These are phyloP conservation scores for Merops nubicus DNA, from an alignment of 2,113 vertebrate genomes.

Conservation along the genomic window DNA sequence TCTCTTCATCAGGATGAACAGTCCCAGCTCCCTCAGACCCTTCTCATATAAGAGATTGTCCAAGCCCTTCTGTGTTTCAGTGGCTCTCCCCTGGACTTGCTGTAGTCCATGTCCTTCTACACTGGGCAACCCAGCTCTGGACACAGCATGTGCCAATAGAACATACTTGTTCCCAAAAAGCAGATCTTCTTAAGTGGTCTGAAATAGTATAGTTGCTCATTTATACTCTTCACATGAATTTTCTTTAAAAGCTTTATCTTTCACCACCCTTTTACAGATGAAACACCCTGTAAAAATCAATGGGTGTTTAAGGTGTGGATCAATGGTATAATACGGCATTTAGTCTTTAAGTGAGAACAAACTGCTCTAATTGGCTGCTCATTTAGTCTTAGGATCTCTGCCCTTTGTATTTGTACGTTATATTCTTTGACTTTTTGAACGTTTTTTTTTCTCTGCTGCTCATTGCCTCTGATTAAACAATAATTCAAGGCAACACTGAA, in stretches of 20 bases:
- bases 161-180: background rate
- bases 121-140: background rate
- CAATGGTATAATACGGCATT: conserved; percentile 8
- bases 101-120: background rate
- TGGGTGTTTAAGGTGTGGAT: conserved; percentile 16
- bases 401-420: background rate
- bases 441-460: background rate
- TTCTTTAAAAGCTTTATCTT: conserved; percentile 7
- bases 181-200: background rate
- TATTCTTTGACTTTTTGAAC: background rate
- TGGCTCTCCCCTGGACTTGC: background rate
- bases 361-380: conserved; percentile 5
- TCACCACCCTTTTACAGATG: background rate
- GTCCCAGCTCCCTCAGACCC: background rate
- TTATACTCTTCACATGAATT: background rate
- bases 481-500: background rate
- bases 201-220: background rate
- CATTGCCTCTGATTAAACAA: background rate
- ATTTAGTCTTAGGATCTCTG: background rate
- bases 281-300: conserved; percentile 43
- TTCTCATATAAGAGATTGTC: background rate
- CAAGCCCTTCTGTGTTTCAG: background rate
- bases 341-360: conserved; percentile 21
- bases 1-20: background rate
- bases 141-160: background rate